These are phyloP conservation scores for Drosophila kambysellisi DNA, from an alignment of 2,888 invertebrate genomes.

Conservation along the genomic window DNA sequence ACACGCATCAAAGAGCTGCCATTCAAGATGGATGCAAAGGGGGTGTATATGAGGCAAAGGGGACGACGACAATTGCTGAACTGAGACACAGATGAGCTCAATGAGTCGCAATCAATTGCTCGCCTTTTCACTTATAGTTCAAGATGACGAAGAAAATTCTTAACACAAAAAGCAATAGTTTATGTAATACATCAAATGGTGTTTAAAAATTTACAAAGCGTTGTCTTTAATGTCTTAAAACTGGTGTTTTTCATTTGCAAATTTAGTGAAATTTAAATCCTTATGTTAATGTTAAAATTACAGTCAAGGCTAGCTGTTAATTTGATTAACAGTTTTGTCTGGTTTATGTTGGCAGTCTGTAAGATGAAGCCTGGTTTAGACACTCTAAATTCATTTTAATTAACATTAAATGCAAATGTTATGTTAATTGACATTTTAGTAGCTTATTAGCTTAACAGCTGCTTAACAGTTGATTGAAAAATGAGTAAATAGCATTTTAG, in stretches of 20 bases:
- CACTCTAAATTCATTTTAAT: not conserved
- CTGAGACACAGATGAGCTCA: constrained; percentile 43
- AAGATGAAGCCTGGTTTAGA: not conserved
- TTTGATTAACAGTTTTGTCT: no score
- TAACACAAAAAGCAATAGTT: constrained; percentile 8
- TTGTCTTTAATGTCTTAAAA: not conserved
- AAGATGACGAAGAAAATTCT: constrained; percentile 11
- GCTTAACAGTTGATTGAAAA: not conserved
- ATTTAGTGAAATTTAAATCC: not conserved
- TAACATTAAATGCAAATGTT: not conserved
- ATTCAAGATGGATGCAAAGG: constrained; percentile 67
- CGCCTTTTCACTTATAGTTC: constrained; percentile 30
- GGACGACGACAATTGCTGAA: constrained; percentile 9
- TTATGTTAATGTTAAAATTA: not conserved
- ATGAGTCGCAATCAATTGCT: constrained; percentile 52
- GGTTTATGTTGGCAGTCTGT: not conserved
- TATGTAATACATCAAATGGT: not conserved
- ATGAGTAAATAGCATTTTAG: not conserved
- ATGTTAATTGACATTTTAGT: not conserved
- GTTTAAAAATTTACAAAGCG: not conserved
- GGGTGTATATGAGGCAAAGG: not conserved
- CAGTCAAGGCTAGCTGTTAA: not conserved
- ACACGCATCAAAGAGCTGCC: constrained; percentile 42
- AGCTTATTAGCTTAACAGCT: not conserved
- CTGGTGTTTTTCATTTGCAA: not conserved